These are phyloP conservation scores for Patagioenas fasciata DNA, from an alignment of 2,113 vertebrate species.

Conservation along the genomic window DNA sequence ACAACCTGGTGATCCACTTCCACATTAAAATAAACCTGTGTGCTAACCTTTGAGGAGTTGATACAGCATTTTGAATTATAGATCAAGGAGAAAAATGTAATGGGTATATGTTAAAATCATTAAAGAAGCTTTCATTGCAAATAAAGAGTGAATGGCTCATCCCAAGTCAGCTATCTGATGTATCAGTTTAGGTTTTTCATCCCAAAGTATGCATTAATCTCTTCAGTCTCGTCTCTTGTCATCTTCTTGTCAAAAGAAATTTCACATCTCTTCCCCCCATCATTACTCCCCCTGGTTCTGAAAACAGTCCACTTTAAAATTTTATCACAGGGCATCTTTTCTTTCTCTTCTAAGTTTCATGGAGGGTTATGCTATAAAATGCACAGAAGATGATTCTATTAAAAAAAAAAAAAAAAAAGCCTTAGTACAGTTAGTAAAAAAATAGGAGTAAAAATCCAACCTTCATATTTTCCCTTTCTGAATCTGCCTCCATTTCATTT, in stretches of 20 bases:
- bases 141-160: slow-evolving; percentile 66
- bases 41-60: slow-evolving; percentile 33
- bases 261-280: slow-evolving; percentile 42
- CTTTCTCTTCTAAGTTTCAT: slow-evolving; percentile 13
- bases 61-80: slow-evolving; percentile 61
- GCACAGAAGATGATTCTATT: slow-evolving; percentile 36
- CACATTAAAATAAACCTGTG: slow-evolving; percentile 55
- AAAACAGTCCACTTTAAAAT: slow-evolving; percentile 75
- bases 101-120: slow-evolving; percentile 70
- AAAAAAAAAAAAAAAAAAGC: neutral
- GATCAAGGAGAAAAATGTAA: slow-evolving; percentile 66
- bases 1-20: slow-evolving; percentile 42
- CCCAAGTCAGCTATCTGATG: slow-evolving; percentile 52
- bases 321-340: slow-evolving; percentile 30
- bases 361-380: slow-evolving; percentile 41
- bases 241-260: slow-evolving; percentile 73
- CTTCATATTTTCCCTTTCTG: slow-evolving; percentile 11
- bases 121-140: slow-evolving; percentile 66
- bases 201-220: slow-evolving; percentile 56
- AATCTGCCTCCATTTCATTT: slow-evolving; percentile 35
- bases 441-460: neutral
- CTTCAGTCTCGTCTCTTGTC: slow-evolving; percentile 60
- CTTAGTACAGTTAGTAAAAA: slow-evolving; percentile 7
- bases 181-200: slow-evolving; percentile 61
- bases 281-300: slow-evolving; percentile 31